Conservation (phyloP, 2,113 vertebrate genomes). For the Galeopterus variegatus region DNA sequence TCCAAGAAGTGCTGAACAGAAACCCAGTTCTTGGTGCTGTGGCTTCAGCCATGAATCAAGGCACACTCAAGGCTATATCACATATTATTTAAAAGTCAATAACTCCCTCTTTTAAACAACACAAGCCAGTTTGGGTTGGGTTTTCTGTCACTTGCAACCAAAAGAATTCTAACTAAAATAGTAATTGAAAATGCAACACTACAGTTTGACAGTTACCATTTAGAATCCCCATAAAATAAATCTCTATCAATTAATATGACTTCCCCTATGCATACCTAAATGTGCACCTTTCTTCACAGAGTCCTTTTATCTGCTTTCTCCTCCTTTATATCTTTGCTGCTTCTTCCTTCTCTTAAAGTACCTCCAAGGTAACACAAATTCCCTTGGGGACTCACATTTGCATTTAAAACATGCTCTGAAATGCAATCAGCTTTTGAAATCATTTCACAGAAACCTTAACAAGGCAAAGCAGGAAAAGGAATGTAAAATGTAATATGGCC, state of each 20-base stretch:
- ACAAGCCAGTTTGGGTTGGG: neutral
- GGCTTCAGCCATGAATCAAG: neutral
- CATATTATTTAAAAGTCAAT: neutral
- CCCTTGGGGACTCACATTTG: slow-evolving; percentile 68
- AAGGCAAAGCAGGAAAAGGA: slow-evolving; percentile 75
- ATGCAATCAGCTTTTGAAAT: slow-evolving; percentile 78
- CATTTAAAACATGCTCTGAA: slow-evolving; percentile 77
- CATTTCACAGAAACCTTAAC: slow-evolving; percentile 80
- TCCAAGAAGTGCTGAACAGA: neutral
- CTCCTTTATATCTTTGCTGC: slow-evolving; percentile 6
- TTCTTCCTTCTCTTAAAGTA: slow-evolving; percentile 40
- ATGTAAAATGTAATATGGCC: slow-evolving; percentile 64
- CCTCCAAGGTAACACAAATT: slow-evolving; percentile 63
- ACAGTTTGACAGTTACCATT: neutral
- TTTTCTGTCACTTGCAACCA: slow-evolving; percentile 26
- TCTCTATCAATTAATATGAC: neutral
- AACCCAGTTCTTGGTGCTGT: neutral
- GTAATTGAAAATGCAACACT: slow-evolving; percentile 38
- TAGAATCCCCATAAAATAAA: slow-evolving; percentile 13
- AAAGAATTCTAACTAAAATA: slow-evolving; percentile 48
- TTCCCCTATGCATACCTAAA: neutral
- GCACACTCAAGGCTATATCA: neutral
- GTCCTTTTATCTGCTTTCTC: slow-evolving; percentile 13
- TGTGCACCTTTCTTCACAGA: neutral
- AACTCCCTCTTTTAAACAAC: neutral